Base-by-base conservation (phyloP, 2,797 vertebrate species). In the Fistularia tabacaria region DNA sequence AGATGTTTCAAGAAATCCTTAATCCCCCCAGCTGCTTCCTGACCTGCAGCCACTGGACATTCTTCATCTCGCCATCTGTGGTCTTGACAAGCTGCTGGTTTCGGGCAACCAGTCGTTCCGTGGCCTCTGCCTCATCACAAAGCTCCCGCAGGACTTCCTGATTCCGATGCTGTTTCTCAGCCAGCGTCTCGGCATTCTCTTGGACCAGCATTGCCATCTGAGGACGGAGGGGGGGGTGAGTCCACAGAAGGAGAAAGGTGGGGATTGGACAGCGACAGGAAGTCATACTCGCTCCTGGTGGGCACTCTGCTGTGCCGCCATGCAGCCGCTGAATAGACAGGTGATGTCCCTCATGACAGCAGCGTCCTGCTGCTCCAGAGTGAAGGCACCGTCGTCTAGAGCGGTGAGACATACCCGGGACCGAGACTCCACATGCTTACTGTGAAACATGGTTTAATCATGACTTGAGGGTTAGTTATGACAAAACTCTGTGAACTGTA, bases 31-130 rank as follows among this genome's bases (percentile, higher is more conserved):
- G 25, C 25, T 3, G 25, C 25, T 25, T 25, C 2, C 25, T 25
- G 25, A 83, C 79, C 75, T 72, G 50, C 64, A 80, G 46, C 37
- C 2, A 37, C 42, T 51, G 43, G 3, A 49, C 7, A 0, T 2
- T 58, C 52, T 13, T 59, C 14, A 36, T 0, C 0, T 45, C 8
- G 0, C 1, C 0, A 3, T 55, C 3, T 0, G 3, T 37, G 6
- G 0, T 3, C 0, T 46, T 3, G 0, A 49, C 0, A 6, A 25
- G 0, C 0, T 1, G 1, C 8, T 47, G 51, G 6, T 49, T 50
- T 0, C 0, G 10, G 14, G 0, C 0, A 0, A 50, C 0, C 38
- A 25, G 10, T 1, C 3, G 0, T 0, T 57, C 13, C 13, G 44
- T 37, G 25, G 43, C 10, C 25, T n/a, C 25, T 10, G n/a, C 3